Evolutionary conservation across 2,797 vertebrate genomes (phyloP).

Genomic region (Manis crassicaudata): DNA sequence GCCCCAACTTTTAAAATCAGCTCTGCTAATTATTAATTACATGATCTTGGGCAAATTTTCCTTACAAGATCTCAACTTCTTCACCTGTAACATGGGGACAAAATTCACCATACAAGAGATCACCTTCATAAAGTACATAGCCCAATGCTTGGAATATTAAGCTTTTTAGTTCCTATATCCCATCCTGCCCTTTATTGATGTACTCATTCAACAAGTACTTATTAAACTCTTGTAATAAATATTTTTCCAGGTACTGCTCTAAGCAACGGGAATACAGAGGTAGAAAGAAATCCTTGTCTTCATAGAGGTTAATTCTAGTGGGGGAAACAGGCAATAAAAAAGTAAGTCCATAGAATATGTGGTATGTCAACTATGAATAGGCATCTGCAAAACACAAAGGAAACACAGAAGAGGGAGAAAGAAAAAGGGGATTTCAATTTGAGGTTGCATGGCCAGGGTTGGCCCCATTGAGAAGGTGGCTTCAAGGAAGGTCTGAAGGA

Average conservation of each 20-base stretch:
- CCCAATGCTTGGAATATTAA: background rate
- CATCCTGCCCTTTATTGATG: background rate
- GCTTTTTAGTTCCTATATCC: background rate
- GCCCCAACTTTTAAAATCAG: background rate
- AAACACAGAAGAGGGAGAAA: background rate
- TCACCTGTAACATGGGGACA: background rate
- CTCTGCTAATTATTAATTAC: background rate
- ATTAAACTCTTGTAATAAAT: background rate
- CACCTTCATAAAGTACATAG: background rate
- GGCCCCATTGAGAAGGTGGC: background rate
- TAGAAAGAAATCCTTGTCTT: background rate
- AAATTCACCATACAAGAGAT: background rate
- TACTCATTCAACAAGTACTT: background rate
- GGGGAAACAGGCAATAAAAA: background rate
- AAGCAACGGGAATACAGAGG: background rate
- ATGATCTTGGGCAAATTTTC: background rate
- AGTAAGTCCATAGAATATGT: background rate
- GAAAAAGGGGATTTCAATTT: background rate
- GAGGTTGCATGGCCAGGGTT: background rate
- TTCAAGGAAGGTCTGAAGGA: background rate
- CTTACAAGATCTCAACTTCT: background rate
- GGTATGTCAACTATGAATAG: background rate
- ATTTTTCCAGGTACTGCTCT: background rate
- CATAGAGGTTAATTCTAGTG: background rate
- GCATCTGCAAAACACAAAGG: background rate